These are phyloP conservation scores for Hylaeus volcanicus DNA, from an alignment of 1,140 invertebrate species.

Conservation along the genomic window DNA sequence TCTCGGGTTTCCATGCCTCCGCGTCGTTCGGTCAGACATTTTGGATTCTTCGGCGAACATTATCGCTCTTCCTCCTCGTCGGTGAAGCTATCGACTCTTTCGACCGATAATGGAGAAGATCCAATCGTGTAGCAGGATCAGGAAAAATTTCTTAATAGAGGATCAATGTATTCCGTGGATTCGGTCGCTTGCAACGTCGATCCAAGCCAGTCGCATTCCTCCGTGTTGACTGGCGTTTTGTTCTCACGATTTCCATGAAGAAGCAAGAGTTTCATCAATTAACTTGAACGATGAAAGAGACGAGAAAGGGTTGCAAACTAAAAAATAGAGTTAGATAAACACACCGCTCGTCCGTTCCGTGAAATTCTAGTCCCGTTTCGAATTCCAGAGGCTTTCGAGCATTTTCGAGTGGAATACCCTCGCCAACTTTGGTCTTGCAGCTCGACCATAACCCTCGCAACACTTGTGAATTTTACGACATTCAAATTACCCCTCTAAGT, in stretches of 20 bases:
- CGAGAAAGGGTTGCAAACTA: too few relatives aligned
- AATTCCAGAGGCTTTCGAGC: background rate
- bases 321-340: too few relatives aligned
- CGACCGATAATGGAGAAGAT: too few relatives aligned
- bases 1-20: constrained; percentile 2
- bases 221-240: background rate
- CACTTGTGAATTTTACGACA: constrained; percentile 12
- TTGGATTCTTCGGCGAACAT: background rate
- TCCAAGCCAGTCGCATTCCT: background rate
- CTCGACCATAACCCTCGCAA: background rate
- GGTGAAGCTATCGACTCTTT: background rate
- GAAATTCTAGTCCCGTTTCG: background rate
- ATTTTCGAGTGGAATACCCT: background rate
- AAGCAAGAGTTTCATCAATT: too few relatives aligned
- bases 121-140: too few relatives aligned
- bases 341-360: background rate
- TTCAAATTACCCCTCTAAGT: background rate
- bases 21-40: background rate
- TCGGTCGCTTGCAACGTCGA: background rate
- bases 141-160: too few relatives aligned
- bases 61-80: background rate
- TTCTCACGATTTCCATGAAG: background rate
- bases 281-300: too few relatives aligned
- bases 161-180: background rate
- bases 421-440: background rate